phyloP scores from a whole-genome alignment of 2,797 vertebrate species.

The Menidia menidia region DNA sequence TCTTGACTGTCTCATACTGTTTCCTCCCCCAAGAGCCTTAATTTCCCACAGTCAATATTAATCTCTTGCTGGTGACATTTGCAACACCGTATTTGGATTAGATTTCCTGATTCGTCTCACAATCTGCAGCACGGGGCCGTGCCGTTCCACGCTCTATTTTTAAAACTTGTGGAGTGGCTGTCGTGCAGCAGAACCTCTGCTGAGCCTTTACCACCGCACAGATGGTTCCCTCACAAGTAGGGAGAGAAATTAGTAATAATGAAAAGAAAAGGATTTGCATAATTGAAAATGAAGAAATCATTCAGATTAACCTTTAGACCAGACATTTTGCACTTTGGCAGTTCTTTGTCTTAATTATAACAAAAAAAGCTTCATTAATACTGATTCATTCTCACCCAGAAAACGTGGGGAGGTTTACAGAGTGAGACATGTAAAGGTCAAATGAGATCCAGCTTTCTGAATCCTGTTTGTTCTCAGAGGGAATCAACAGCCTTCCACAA shows the following conservation, averaged over 20 bases:
- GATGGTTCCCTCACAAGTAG: conserved; percentile 5
- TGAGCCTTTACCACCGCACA: not conserved
- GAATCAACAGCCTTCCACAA: no score
- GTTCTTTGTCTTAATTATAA: not conserved
- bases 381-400: no score
- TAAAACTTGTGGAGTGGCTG: conserved; percentile 15
- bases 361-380: no score
- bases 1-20: conserved; percentile 38
- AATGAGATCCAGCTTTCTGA: no score
- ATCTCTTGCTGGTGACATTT: conserved; percentile 63
- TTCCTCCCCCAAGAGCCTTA: conserved; percentile 37
- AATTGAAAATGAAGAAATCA: not conserved
- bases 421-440: no score
- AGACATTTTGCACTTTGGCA: not conserved
- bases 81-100: conserved; percentile 48
- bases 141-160: conserved; percentile 23
- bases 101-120: conserved; percentile 49
- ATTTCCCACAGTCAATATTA: conserved; percentile 69
- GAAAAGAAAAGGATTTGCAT: not conserved
- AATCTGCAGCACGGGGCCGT: conserved; percentile 14
- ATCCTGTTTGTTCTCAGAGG: no score
- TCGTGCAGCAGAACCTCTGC: not conserved
- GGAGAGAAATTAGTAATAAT: conserved; percentile 8
- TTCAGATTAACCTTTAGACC: not conserved
- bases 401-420: no score